Conservation (phyloP, 2,888 invertebrate genomes). For the Pemphredon lugubris region DNA sequence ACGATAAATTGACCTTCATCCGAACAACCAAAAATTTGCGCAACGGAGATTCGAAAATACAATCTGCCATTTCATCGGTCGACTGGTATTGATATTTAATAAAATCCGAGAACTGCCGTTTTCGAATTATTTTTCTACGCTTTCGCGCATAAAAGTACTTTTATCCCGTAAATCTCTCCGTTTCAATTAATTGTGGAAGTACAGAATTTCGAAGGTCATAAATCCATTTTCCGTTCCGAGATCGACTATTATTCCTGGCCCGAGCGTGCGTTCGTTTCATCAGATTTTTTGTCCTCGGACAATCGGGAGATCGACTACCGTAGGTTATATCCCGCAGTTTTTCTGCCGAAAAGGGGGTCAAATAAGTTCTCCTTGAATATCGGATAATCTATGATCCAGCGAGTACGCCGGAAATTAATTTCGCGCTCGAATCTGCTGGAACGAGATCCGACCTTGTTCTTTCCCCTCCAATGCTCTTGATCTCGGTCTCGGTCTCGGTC, state of each 20-base stretch:
- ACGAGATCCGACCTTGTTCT: conserved; percentile 42
- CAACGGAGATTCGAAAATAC: too few species aligned
- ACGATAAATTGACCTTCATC: too few species aligned
- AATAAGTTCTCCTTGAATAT: conserved; percentile 43
- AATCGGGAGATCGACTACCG: conserved; percentile 4
- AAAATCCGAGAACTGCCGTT: too few species aligned
- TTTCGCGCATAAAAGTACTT: too few species aligned
- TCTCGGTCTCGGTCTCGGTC: background rate
- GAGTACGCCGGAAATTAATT: conserved; percentile 59
- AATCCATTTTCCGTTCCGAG: background rate
- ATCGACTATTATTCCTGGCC: background rate
- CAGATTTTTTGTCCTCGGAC: conserved; percentile 4
- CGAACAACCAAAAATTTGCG: too few species aligned
- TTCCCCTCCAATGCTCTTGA: conserved; percentile 4
- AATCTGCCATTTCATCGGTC: too few species aligned
- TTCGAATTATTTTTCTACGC: too few species aligned
- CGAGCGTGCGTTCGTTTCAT: conserved; percentile 9
- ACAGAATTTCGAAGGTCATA: background rate
- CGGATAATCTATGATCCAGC: conserved; percentile 49
- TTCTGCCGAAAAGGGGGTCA: conserved; percentile 12
- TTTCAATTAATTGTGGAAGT: too few species aligned
- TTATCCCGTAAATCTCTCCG: too few species aligned
- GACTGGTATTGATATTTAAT: too few species aligned
- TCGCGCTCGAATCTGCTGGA: conserved; percentile 46
- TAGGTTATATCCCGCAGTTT: conserved; percentile 4